phyloP scores from a whole-genome alignment of 2,113 vertebrate species.

The Vidua macroura region DNA sequence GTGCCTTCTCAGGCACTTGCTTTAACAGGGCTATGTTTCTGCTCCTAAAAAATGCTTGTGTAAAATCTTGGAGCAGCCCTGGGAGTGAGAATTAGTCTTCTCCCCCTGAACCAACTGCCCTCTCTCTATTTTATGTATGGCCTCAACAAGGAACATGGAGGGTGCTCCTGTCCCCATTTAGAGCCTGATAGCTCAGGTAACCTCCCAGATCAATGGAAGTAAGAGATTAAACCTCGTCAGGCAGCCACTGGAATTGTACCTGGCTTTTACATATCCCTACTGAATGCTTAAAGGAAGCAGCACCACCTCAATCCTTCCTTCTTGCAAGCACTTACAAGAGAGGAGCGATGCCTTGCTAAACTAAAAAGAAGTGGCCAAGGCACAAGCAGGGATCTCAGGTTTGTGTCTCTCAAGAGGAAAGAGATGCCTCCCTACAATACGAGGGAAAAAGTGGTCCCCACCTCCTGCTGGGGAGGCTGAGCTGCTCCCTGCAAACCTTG shows the following conservation, averaged over 20 bases:
- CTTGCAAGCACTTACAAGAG: not conserved
- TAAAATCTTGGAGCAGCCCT: not conserved
- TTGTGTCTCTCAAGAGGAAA: not conserved
- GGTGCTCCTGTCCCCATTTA: not conserved
- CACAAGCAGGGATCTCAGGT: not conserved
- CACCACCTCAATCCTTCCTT: not conserved
- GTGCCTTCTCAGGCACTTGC: not conserved
- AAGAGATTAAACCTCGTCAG: not conserved
- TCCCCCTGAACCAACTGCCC: not conserved
- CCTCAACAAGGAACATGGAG: not conserved
- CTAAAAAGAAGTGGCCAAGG: not conserved
- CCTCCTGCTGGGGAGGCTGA: not conserved
- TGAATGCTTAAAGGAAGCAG: not conserved
- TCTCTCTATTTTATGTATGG: not conserved
- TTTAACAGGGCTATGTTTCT: not conserved
- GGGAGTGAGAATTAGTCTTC: not conserved
- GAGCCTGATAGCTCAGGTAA: not conserved
- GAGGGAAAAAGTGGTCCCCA: fast-evolving
- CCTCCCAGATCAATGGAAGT: not conserved
- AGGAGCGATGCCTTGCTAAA: not conserved
- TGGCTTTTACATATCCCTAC: not conserved
- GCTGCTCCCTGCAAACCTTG: not conserved
- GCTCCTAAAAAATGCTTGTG: not conserved
- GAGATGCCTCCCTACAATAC: not conserved
- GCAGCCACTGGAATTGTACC: not conserved